Percentiles rank a stretch among this genome's conserved stretches.
Conservation (phyloP, 1,140 invertebrate genomes). For the Monomorium pharaonis region DNA sequence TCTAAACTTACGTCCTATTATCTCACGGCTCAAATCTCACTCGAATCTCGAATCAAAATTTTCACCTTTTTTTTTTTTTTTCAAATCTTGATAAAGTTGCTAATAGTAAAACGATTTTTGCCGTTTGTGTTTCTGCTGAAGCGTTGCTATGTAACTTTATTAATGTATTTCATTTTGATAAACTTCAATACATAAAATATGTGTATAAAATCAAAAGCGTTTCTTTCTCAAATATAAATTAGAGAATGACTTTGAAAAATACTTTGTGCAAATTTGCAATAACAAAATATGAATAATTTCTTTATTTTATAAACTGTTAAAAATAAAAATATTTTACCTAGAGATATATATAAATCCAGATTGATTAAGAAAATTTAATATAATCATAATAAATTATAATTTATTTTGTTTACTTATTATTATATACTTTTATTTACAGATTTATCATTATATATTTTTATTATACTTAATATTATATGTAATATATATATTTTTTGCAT, state of each 20-base stretch:
- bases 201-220: neutral
- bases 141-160: neutral
- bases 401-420: neutral
- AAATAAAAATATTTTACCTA: neutral
- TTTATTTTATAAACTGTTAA: neutral
- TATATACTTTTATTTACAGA: too few species aligned
- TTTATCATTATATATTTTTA: too few species aligned
- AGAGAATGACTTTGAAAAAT: neutral
- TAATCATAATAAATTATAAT: neutral
- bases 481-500: neutral
- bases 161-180: neutral
- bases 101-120: neutral
- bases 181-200: neutral
- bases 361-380: neutral
- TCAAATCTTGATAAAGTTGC: neutral
- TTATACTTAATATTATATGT: too few species aligned
- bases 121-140: neutral
- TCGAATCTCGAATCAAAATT: neutral
- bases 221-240: neutral
- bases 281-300: neutral
- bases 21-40: neutral
- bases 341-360: neutral
- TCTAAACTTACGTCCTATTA: slow-evolving; percentile 56
- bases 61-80: slow-evolving; percentile 8
- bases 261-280: neutral